These are phyloP conservation scores for Styela plicata DNA, from an alignment of 23 tunicate genomes.

Conservation along the genomic window DNA sequence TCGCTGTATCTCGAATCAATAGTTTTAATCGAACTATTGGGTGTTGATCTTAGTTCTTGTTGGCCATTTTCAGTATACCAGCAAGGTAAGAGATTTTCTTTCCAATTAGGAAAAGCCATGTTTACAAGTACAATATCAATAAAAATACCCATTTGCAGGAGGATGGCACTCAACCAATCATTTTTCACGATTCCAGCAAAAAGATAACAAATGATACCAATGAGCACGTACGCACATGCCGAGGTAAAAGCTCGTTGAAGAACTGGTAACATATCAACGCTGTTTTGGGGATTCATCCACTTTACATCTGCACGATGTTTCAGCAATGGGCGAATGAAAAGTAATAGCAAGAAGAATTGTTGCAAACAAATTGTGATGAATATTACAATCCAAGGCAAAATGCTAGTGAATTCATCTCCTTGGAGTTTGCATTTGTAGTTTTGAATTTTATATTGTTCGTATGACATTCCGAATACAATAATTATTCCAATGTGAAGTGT, in stretches of 20 bases:
- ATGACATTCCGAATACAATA: background rate
- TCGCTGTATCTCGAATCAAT: no score
- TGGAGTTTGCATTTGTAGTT: background rate
- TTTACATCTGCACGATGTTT: background rate
- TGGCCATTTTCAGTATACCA: no score
- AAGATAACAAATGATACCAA: background rate
- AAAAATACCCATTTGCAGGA: background rate
- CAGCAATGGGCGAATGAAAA: background rate
- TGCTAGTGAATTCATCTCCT: no score
- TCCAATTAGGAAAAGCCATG: background rate
- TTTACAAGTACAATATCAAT: background rate
- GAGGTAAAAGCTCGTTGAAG: background rate
- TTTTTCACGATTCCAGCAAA: background rate
- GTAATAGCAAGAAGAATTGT: background rate
- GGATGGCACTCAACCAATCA: background rate
- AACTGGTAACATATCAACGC: background rate
- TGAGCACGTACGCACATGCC: background rate
- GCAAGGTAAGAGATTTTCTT: background rate
- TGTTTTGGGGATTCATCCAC: background rate
- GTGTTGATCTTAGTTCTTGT: no score
- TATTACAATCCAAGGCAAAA: background rate
- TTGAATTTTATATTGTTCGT: background rate
- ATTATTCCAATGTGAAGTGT: background rate
- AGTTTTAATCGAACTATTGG: no score
- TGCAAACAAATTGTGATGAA: background rate